Conservation (phyloP, 2,888 invertebrate species). For the Himalopsyche tibetana region DNA sequence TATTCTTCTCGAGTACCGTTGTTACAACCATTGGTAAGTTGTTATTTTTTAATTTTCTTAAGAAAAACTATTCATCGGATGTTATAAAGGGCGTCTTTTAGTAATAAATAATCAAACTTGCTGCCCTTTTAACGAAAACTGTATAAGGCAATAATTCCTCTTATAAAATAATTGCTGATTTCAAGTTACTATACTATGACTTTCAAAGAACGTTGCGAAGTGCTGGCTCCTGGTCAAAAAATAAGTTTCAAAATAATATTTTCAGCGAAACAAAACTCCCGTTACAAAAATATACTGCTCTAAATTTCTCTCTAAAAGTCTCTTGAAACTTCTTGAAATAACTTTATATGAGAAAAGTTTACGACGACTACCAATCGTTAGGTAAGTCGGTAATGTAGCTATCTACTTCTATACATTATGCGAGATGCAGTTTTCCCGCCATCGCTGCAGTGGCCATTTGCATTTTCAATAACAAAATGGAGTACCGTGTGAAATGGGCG, state of each 20-base stretch:
- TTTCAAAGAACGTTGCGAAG: too few relatives aligned
- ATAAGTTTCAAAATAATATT: too few relatives aligned
- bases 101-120: too few relatives aligned
- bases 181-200: too few relatives aligned
- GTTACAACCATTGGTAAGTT: conserved; percentile 90
- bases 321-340: not conserved
- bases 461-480: conserved; percentile 45
- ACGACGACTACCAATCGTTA: not conserved
- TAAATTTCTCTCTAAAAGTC: not conserved
- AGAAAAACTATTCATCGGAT: too few relatives aligned
- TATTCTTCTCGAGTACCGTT: conserved; percentile 92
- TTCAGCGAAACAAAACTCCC: not conserved
- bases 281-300: not conserved
- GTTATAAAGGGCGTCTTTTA: too few relatives aligned
- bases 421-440: conserved; percentile 27
- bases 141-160: too few relatives aligned
- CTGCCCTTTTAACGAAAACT: too few relatives aligned
- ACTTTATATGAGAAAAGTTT: conserved; percentile 35
- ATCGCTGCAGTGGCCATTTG: conserved; percentile 27
- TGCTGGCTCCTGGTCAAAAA: too few relatives aligned
- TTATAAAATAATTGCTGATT: too few relatives aligned
- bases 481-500: conserved; percentile 5
- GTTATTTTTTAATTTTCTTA: not conserved
- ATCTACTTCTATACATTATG: conserved; percentile 25
- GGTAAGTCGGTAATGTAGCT: conserved; percentile 11